Conservation (phyloP, 2,113 vertebrate genomes). For the Himantopus leucocephalus region DNA sequence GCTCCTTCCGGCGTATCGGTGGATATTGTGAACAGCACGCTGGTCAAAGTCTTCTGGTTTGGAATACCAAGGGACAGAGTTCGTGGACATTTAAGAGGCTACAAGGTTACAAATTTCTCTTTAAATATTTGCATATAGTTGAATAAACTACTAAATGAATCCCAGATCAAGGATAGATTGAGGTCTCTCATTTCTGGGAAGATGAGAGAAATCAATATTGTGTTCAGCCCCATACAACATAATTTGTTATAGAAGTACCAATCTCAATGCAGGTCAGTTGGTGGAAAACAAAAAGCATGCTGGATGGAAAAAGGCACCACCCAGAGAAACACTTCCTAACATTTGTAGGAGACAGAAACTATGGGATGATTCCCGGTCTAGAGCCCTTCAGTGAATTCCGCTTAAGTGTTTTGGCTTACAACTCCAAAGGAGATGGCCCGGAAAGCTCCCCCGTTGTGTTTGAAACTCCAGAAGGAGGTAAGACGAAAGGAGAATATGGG, state of each 20-base stretch:
- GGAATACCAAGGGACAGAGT: constrained; percentile 89
- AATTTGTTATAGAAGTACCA: not conserved
- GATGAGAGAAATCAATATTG: not conserved
- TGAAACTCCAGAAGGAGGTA: constrained; percentile 96
- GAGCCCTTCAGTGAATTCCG: constrained; percentile 91
- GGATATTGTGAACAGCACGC: constrained; percentile 85
- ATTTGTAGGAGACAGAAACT: constrained; percentile 81
- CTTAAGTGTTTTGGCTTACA: constrained; percentile 89
- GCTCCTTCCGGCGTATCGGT: constrained; percentile 84
- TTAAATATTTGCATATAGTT: not conserved
- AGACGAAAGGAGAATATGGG: constrained; percentile 33
- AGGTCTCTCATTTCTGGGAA: not conserved
- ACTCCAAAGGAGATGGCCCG: constrained; percentile 89
- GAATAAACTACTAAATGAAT: not conserved
- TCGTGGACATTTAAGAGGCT: constrained; percentile 90
- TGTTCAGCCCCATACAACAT: not conserved
- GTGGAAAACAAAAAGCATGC: constrained; percentile 88
- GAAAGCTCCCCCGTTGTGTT: constrained; percentile 86
- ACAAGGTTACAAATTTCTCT: constrained; percentile 83
- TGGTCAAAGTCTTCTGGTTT: constrained; percentile 87
- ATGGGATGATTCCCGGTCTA: constrained; percentile 83
- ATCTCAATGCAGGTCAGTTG: constrained; percentile 83
- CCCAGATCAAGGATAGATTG: not conserved
- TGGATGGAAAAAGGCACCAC: constrained; percentile 81
- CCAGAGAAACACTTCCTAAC: constrained; percentile 80